Percentiles rank a stretch among this genome's conserved stretches.
phyloP scores from a whole-genome alignment of 2,888 invertebrate species.

The Gisinianus flammeolus region DNA sequence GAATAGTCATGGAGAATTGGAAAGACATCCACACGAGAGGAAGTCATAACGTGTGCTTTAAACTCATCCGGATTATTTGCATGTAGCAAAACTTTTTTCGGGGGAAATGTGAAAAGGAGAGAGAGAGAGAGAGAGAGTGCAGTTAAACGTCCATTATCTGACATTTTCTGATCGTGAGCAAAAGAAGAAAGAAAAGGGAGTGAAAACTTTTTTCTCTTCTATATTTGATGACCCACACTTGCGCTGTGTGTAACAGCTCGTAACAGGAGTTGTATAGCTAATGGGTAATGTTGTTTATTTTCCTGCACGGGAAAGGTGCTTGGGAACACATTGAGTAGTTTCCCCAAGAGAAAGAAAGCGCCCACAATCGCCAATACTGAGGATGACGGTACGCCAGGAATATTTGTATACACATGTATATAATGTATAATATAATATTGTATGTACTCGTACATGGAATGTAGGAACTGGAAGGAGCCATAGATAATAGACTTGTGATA shows the following conservation, averaged over 20 bases:
- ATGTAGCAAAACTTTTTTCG: too few species aligned
- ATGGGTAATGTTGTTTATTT: background rate
- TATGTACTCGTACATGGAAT: too few species aligned
- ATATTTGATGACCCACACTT: constrained; percentile 19
- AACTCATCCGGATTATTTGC: too few species aligned
- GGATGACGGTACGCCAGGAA: background rate
- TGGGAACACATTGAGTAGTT: constrained; percentile 21
- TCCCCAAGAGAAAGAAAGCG: constrained; percentile 1
- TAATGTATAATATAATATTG: too few species aligned
- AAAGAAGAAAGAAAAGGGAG: background rate
- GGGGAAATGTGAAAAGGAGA: background rate
- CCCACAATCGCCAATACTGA: background rate
- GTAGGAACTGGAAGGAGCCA: background rate
- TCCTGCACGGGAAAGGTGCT: background rate
- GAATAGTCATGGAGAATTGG: too few species aligned
- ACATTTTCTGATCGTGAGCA: background rate
- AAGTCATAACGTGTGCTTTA: too few species aligned
- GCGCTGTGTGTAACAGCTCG: too few species aligned
- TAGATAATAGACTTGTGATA: background rate
- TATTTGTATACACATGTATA: background rate
- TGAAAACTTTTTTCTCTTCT: background rate
- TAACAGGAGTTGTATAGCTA: too few species aligned
- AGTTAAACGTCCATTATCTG: background rate
- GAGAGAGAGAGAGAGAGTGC: background rate
- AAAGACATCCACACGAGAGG: too few species aligned